Evolutionary conservation across 2,113 vertebrate genomes (phyloP).

Genomic region (Lophochroa leadbeateri): DNA sequence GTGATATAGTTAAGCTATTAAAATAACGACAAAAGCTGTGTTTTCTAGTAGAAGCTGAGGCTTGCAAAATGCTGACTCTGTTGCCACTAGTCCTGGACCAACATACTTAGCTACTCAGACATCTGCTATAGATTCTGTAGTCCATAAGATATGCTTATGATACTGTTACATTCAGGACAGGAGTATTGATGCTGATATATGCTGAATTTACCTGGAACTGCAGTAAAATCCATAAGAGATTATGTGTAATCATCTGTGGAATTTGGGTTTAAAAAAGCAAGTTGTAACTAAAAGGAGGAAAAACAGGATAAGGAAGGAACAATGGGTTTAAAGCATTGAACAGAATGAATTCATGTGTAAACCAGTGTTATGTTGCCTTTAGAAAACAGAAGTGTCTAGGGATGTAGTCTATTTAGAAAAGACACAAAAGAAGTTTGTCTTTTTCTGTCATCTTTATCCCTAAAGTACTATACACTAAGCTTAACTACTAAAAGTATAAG

Average conservation of each 20-base stretch:
- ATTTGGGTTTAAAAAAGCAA: background rate
- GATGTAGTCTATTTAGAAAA: background rate
- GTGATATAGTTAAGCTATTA: background rate
- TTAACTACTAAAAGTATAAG: background rate
- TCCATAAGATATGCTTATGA: background rate
- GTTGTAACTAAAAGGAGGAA: background rate
- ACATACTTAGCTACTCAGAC: background rate
- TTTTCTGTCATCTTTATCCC: background rate
- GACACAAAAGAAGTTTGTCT: accelerated
- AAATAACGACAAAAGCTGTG: background rate
- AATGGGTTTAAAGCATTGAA: background rate
- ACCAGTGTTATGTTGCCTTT: background rate
- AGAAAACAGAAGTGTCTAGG: background rate
- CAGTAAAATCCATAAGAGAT: background rate
- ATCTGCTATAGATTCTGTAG: background rate
- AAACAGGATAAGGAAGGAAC: background rate
- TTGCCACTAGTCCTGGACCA: background rate
- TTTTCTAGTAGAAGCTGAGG: background rate
- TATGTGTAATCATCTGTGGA: background rate
- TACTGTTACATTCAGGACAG: background rate
- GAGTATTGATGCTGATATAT: background rate
- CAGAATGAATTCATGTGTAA: background rate
- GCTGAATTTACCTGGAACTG: background rate
- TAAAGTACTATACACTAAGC: background rate
- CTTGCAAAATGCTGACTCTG: background rate